A percentile compares a stretch with the other conserved stretches of the same genome.
Evolutionary conservation across 2,113 vertebrate genomes (phyloP).

Genomic region (Chaetodon auriga): DNA sequence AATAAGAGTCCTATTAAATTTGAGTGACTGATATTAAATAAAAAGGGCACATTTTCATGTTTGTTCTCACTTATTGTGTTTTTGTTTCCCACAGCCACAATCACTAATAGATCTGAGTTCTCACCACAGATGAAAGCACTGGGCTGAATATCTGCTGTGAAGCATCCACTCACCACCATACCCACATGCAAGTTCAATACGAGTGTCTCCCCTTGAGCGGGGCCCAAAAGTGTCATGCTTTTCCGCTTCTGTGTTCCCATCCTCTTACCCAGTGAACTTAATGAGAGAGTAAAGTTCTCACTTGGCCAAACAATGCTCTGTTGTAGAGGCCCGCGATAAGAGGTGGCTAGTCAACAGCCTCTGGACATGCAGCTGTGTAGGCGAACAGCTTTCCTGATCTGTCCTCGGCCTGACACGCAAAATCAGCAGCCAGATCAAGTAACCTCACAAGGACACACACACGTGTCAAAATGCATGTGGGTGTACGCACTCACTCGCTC

Average conservation of each 20-base stretch:
- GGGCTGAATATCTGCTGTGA: conserved; percentile 50
- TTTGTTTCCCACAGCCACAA: conserved; percentile 53
- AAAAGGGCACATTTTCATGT: conserved; percentile 32
- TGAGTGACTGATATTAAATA: conserved; percentile 18
- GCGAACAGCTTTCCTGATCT: conserved; percentile 64
- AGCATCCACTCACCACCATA: conserved; percentile 61
- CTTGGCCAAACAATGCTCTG: conserved; percentile 78
- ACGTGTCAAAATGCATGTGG: conserved; percentile 56
- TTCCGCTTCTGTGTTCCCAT: conserved; percentile 72
- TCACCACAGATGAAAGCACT: conserved; percentile 64
- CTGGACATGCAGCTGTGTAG: conserved; percentile 80
- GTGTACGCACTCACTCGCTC: conserved; percentile 7
- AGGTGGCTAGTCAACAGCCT: conserved; percentile 72
- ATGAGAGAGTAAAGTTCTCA: conserved; percentile 78
- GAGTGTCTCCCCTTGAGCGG: conserved; percentile 71
- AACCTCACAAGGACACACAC: conserved; percentile 60
- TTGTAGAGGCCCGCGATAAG: conserved; percentile 75
- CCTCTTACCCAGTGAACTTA: conserved; percentile 76
- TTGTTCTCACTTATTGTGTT: conserved; percentile 29
- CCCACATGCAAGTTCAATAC: conserved; percentile 74
- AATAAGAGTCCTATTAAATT: not conserved
- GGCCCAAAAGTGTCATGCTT: conserved; percentile 74
- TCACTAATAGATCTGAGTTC: conserved; percentile 46
- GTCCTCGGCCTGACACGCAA: conserved; percentile 56
- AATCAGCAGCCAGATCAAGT: conserved; percentile 68